Percentiles rank a stretch among this genome's conserved stretches.
These are phyloP conservation scores for Troides aeacus DNA, from an alignment of 2,888 invertebrate genomes.

Conservation along the genomic window DNA sequence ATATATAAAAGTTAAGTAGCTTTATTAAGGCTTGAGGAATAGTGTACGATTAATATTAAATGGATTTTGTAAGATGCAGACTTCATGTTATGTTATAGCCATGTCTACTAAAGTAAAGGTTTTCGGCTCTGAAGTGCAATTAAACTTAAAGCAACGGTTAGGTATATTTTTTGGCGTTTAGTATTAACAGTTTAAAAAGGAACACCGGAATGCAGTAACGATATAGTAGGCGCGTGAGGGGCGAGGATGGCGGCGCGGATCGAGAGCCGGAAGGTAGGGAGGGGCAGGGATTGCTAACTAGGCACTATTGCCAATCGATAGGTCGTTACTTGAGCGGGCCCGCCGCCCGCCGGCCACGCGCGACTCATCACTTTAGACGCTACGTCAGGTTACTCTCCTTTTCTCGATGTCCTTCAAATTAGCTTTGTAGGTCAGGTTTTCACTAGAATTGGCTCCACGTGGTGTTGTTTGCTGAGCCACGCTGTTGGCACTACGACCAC, in stretches of 20 bases:
- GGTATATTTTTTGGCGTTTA: not conserved
- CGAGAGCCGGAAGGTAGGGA: slow-evolving; percentile 26
- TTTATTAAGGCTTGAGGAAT: too few relatives aligned
- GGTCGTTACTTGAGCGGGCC: slow-evolving; percentile 69
- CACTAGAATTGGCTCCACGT: slow-evolving; percentile 70
- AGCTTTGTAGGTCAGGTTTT: slow-evolving; percentile 80
- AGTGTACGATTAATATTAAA: too few relatives aligned
- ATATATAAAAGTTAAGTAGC: too few relatives aligned
- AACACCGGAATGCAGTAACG: slow-evolving; percentile 9
- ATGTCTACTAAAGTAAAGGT: too few relatives aligned
- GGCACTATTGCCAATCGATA: slow-evolving; percentile 80
- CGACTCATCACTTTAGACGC: slow-evolving; percentile 79
- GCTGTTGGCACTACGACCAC: slow-evolving; percentile 39
- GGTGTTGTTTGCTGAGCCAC: slow-evolving; percentile 67
- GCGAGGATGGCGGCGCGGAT: slow-evolving; percentile 36
- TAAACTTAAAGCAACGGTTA: too few relatives aligned
- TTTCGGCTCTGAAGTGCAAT: too few relatives aligned
- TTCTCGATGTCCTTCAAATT: slow-evolving; percentile 81
- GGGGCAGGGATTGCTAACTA: slow-evolving; percentile 65
- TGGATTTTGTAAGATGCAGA: too few relatives aligned
- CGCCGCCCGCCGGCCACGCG: slow-evolving; percentile 63
- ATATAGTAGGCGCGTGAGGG: slow-evolving; percentile 35
- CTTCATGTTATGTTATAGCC: too few relatives aligned
- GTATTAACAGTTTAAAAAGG: not conserved
- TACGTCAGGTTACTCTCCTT: slow-evolving; percentile 80